A percentile compares a stretch with the other conserved stretches of the same genome.
phyloP scores from a whole-genome alignment of 2,113 vertebrate genomes.

The Cebidichthys violaceus region DNA sequence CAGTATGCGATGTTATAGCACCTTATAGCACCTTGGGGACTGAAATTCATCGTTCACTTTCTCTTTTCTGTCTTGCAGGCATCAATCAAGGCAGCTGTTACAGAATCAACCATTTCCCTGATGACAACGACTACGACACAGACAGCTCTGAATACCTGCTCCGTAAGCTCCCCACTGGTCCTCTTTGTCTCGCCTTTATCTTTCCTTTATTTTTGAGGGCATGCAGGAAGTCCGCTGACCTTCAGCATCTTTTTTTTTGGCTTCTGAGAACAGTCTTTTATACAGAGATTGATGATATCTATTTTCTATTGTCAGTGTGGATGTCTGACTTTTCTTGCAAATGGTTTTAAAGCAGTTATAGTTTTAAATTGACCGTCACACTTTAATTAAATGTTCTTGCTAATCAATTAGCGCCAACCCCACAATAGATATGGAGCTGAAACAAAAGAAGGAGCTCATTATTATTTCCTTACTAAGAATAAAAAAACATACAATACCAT shows the following conservation, averaged over 20 bases:
- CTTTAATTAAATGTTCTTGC: neutral
- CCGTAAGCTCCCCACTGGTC: conserved; percentile 84
- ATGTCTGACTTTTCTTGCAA: neutral
- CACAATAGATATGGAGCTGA: neutral
- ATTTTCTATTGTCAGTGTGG: neutral
- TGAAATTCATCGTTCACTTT: conserved; percentile 9
- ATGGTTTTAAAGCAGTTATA: neutral
- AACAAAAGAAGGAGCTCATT: neutral
- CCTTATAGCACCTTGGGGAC: neutral
- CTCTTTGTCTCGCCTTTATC: neutral
- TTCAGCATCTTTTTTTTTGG: neutral
- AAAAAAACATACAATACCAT: neutral
- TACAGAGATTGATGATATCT: neutral
- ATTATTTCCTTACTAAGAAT: neutral
- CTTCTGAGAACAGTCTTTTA: neutral
- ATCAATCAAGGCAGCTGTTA: conserved; percentile 97
- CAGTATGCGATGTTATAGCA: neutral
- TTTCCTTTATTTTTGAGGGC: neutral
- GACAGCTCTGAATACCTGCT: conserved; percentile 99
- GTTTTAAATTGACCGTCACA: neutral
- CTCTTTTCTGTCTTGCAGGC: conserved; percentile 80
- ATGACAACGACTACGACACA: conserved; percentile 98
- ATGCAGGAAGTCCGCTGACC: conserved; percentile 5
- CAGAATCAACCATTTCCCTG: conserved; percentile 98
- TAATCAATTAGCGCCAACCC: neutral